Evolutionary conservation across 2,797 vertebrate species (phyloP).

Genomic region (Molossus molossus): DNA sequence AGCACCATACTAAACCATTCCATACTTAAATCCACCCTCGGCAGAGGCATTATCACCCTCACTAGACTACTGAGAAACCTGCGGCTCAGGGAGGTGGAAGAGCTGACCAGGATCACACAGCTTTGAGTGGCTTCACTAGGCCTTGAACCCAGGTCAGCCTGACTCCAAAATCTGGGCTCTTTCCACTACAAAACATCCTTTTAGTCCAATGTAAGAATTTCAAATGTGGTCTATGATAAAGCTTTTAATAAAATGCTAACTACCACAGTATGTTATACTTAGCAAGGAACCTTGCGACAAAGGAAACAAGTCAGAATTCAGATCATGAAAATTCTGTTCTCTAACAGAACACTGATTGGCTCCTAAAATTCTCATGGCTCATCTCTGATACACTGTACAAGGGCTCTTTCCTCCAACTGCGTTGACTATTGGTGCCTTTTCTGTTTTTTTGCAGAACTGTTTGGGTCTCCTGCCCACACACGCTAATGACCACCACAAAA

Average conservation of each 20-base stretch:
- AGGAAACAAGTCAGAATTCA: not conserved
- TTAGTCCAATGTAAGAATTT: not conserved
- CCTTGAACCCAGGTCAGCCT: not conserved
- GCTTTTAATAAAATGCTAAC: conserved; percentile 14
- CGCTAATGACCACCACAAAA: not conserved
- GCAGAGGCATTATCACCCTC: not conserved
- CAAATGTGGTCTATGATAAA: not conserved
- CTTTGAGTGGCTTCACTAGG: not conserved
- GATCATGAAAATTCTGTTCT: not conserved
- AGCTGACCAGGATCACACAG: not conserved
- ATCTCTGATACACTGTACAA: not conserved
- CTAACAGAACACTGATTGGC: not conserved
- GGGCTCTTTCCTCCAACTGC: not conserved
- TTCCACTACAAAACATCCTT: not conserved
- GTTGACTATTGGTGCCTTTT: not conserved
- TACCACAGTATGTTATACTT: not conserved
- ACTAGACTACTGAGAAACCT: not conserved
- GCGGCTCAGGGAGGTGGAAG: not conserved
- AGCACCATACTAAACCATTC: not conserved
- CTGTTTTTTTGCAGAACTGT: not conserved
- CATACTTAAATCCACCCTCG: not conserved
- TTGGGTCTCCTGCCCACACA: not conserved
- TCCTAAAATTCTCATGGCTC: not conserved
- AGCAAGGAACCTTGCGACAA: not conserved
- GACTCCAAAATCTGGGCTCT: not conserved